A percentile compares a stretch with the other conserved stretches of the same genome.
These are phyloP conservation scores for Setophaga petechia DNA, from an alignment of 2,113 vertebrate species.

Conservation along the genomic window DNA sequence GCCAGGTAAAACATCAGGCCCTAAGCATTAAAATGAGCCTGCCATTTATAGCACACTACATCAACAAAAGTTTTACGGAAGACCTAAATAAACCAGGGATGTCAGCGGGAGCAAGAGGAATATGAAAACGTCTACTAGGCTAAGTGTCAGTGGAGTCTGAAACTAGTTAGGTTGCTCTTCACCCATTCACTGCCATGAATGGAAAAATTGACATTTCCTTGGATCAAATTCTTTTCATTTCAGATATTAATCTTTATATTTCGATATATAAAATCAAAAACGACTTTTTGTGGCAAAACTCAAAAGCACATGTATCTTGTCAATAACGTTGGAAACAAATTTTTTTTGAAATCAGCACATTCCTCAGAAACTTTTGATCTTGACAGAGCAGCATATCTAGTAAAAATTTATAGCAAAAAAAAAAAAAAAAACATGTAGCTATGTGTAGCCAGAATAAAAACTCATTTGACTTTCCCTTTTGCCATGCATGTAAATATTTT, in stretches of 20 bases:
- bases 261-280: neutral
- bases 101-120: neutral
- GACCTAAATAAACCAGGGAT: neutral
- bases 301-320: slow-evolving; percentile 26
- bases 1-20: neutral
- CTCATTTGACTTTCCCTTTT: neutral
- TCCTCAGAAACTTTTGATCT: slow-evolving; percentile 38
- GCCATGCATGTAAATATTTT: neutral
- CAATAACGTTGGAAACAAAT: neutral
- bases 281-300: neutral
- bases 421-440: neutral
- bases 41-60: neutral
- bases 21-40: neutral
- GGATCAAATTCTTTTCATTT: neutral
- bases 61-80: slow-evolving; percentile 2
- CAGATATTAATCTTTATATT: neutral
- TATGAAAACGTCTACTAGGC: neutral
- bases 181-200: neutral
- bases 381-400: neutral
- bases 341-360: neutral
- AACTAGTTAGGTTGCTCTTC: slow-evolving; percentile 9
- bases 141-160: neutral
- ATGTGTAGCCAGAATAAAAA: neutral
- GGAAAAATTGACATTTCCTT: slow-evolving; percentile 39
- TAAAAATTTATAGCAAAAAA: neutral